Evolutionary conservation across 2,113 vertebrate genomes (phyloP).

Genomic region (Laterallus jamaicensis): DNA sequence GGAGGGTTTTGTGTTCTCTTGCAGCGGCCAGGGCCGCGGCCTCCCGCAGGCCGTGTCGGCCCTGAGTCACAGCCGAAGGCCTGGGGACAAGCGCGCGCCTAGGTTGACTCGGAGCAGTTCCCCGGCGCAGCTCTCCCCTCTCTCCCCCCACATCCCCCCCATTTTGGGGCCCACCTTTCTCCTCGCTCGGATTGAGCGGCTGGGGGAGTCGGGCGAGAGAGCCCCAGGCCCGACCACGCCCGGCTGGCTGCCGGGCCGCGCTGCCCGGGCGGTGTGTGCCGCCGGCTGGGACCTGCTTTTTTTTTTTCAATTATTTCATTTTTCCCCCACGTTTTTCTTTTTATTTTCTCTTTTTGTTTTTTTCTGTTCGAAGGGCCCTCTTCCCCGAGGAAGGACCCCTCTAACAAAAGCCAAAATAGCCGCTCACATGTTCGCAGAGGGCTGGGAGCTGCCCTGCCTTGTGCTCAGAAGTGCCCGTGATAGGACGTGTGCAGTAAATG

Average conservation of each 20-base stretch:
- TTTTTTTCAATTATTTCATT: too few relatives aligned
- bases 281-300: neutral
- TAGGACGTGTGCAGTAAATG: too few relatives aligned
- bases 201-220: too few relatives aligned
- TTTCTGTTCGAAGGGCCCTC: neutral
- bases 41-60: neutral
- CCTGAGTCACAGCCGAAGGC: too few relatives aligned
- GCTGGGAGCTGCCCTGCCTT: neutral
- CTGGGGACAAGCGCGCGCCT: too few relatives aligned
- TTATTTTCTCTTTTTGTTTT: fast-evolving
- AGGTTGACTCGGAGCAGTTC: too few relatives aligned
- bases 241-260: neutral
- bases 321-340: too few relatives aligned
- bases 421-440: too few relatives aligned
- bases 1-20: too few relatives aligned
- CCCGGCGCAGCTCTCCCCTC: fast-evolving
- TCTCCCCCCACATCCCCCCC: fast-evolving
- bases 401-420: too few relatives aligned
- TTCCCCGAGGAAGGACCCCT: fast-evolving
- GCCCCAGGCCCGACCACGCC: fast-evolving
- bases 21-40: too few relatives aligned
- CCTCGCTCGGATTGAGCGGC: fast-evolving
- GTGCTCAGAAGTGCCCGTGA: neutral
- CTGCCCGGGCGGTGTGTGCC: too few relatives aligned
- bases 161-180: fast-evolving